A percentile compares a stretch with the other conserved stretches of the same genome.
phyloP scores from a whole-genome alignment of 2,797 vertebrate genomes.

The Tympanoctomys barrerae region DNA sequence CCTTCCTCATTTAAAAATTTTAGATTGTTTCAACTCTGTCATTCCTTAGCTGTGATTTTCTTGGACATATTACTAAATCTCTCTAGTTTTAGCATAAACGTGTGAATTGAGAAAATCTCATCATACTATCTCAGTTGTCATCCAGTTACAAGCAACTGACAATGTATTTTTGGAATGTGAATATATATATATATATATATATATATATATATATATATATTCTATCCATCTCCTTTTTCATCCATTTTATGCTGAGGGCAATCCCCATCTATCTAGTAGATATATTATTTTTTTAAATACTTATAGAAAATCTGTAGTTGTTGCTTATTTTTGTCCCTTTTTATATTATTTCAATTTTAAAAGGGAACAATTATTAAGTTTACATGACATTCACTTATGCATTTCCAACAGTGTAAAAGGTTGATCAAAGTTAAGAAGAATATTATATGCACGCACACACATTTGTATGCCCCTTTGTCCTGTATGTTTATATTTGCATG shows the following conservation, averaged over 20 bases:
- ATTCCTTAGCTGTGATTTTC: not conserved
- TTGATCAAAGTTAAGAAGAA: not conserved
- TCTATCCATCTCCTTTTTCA: not conserved
- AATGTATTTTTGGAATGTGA: not conserved
- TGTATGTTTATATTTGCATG: not conserved
- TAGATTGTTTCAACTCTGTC: not conserved
- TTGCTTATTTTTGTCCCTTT: not conserved
- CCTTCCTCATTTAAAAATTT: not conserved
- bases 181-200: not conserved
- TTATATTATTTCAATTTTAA: not conserved
- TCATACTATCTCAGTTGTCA: constrained; percentile 6
- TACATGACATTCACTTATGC: not conserved
- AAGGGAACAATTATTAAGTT: not conserved
- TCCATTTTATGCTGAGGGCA: not conserved
- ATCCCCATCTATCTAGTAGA: not conserved
- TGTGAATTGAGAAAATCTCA: not conserved
- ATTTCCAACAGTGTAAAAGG: not conserved
- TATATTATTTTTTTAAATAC: not conserved
- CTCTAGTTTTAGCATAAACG: not conserved
- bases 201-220: not conserved
- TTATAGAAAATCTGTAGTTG: not conserved
- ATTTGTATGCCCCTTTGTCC: not conserved
- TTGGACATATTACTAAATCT: not conserved
- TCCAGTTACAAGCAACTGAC: not conserved
- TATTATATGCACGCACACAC: not conserved